phyloP scores from a whole-genome alignment of 2,888 invertebrate species.

The Agonum fuliginosum region DNA sequence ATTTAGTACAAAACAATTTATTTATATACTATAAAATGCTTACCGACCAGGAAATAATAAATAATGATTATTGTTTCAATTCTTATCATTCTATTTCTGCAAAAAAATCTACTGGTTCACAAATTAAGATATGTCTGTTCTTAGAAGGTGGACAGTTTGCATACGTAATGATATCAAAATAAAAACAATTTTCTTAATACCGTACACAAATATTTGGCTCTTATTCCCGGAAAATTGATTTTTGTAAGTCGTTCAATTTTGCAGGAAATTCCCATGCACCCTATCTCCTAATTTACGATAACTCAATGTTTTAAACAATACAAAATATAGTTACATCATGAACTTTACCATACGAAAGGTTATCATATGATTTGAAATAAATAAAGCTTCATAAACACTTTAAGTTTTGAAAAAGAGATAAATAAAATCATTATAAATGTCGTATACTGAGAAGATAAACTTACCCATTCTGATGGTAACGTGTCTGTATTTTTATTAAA shows the following conservation, averaged over 20 bases:
- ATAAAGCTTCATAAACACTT: slow-evolving; percentile 7
- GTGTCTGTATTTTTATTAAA: slow-evolving; percentile 72
- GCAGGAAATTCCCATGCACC: not conserved
- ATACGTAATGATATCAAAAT: no score
- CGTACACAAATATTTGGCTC: not conserved
- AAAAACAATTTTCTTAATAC: not conserved
- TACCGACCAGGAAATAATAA: no score
- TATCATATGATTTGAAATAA: slow-evolving; percentile 12
- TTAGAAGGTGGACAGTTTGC: no score
- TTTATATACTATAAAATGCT: no score
- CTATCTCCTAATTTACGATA: not conserved
- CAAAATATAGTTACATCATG: not conserved
- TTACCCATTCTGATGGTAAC: slow-evolving; percentile 71
- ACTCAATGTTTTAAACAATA: not conserved
- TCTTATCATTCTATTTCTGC: no score
- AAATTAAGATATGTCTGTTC: no score
- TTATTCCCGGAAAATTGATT: not conserved
- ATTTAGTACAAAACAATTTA: not conserved
- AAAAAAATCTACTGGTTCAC: no score
- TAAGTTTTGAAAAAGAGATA: not conserved
- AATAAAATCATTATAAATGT: slow-evolving; percentile 3
- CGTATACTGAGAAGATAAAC: slow-evolving; percentile 32
- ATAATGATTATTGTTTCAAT: no score
- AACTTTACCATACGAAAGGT: slow-evolving; percentile 25
- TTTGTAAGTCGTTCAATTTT: not conserved